Evolutionary conservation across 2,888 invertebrate species (phyloP), one percentile per base, ranked within the genome.

Genomic region (Sialis lutaria): DNA sequence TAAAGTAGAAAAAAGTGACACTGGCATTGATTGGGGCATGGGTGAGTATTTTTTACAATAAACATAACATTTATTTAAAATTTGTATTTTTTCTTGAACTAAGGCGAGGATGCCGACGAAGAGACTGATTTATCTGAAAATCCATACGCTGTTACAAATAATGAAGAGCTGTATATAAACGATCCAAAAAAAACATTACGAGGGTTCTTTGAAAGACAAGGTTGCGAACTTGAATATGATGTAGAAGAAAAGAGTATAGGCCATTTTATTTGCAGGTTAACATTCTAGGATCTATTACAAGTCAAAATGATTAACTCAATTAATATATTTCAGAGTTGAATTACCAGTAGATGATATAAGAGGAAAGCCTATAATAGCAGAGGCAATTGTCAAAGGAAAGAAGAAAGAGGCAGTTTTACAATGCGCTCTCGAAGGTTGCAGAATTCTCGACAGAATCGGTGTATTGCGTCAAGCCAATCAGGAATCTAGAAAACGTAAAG

Each of bases 121-220:
- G 88, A 87, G 55, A 75, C 79, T 0, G 90, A 90, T 58, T 60
- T 86, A 4, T 64, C 79, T 0, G 84, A 86, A 52, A 91, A 91
- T 67, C 91, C 91, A 0, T 91, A 75, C 59, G 89, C 91, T 0
- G 69, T 73, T 44, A 77, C 82, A 0, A 77, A 74, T 42, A 88
- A 92, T 60, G 95, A 96, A 61, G 89, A 92, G 52, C 64, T 93
- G 12, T 93, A 91, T 62, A 67, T 92, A 35, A 83, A 89, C 45
- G 96, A 98, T 65, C 97, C 98, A 0, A 95, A 96, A 65, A 93
- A 93, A 63, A 89, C 93, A 0, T 64, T 98, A 10, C 71, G 89
- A 44, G 90, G 92, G 0, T 97, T 87, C 73, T 96, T 90, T 64
- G 97, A 97, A 62, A 72, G 96, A 47, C 96, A 97, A 65, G 78